Conservation (phyloP, 2,797 vertebrate genomes). For the Carcharodon carcharias region DNA sequence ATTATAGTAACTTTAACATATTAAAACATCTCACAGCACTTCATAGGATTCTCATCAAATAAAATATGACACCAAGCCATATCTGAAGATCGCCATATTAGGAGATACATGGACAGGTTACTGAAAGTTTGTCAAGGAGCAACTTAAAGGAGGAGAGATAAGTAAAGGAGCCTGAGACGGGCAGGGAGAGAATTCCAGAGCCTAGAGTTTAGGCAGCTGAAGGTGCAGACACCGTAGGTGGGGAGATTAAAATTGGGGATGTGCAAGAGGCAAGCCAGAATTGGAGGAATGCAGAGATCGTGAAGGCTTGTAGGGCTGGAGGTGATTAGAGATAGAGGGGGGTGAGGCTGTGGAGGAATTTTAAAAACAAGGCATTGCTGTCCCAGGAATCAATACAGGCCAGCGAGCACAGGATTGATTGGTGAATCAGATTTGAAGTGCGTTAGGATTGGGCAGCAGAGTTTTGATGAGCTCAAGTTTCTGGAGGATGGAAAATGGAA, state of each 20-base stretch:
- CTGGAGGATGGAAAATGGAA: background rate
- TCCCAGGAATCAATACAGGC: background rate
- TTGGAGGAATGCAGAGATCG: too few relatives aligned
- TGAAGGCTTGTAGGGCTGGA: too few relatives aligned
- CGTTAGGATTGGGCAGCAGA: background rate
- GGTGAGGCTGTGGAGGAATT: background rate
- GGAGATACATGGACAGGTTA: background rate
- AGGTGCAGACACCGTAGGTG: background rate
- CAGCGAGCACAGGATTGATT: background rate
- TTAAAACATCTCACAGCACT: background rate
- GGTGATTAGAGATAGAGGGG: too few relatives aligned
- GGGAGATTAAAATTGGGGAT: background rate
- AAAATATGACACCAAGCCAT: background rate
- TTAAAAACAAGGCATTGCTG: too few relatives aligned
- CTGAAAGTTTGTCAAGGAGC: background rate
- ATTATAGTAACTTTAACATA: background rate
- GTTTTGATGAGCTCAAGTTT: background rate
- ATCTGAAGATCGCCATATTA: background rate
- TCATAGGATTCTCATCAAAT: background rate
- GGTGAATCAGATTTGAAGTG: background rate
- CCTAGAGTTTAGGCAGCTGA: background rate
- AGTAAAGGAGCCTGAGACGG: background rate
- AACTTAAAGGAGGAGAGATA: background rate
- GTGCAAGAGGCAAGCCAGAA: background rate
- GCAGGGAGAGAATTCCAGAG: background rate